Conservation (phyloP, 2,113 vertebrate species). For the Sciurus niger region DNA sequence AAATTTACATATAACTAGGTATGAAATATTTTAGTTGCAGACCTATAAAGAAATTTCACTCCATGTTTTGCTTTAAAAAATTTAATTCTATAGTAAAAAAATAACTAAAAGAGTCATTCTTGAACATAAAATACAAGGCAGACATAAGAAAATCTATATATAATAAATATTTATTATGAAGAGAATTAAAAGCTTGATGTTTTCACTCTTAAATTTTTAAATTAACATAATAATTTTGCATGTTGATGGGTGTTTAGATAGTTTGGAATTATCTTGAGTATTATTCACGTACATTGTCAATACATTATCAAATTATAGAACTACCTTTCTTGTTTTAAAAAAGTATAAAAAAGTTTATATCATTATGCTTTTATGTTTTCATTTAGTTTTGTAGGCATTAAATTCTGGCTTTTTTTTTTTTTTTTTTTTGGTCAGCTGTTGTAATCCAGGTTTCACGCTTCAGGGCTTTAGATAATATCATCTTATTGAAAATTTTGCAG, state of each 20-base stretch:
- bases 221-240: neutral
- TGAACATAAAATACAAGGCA: conserved; percentile 19
- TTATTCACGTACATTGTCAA: conserved; percentile 71
- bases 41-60: conserved; percentile 32
- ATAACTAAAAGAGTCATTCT: neutral
- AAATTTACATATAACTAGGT: conserved; percentile 8
- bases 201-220: conserved; percentile 40
- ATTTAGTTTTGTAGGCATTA: conserved; percentile 85
- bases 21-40: conserved; percentile 47
- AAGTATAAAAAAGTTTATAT: conserved; percentile 74
- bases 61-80: conserved; percentile 51
- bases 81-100: conserved; percentile 9
- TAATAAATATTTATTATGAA: conserved; percentile 23
- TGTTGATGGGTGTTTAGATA: neutral
- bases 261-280: conserved; percentile 57
- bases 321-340: conserved; percentile 75
- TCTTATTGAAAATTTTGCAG: conserved; percentile 93
- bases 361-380: conserved; percentile 83
- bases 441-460: conserved; percentile 93
- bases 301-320: conserved; percentile 76
- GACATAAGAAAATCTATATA: neutral
- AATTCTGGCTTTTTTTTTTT: conserved; percentile 76
- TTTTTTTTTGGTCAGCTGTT: conserved; percentile 82
- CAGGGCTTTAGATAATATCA: conserved; percentile 94
- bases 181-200: conserved; percentile 7